These are phyloP conservation scores for Parus major DNA, from an alignment of 2,113 vertebrate species.

Conservation along the genomic window DNA sequence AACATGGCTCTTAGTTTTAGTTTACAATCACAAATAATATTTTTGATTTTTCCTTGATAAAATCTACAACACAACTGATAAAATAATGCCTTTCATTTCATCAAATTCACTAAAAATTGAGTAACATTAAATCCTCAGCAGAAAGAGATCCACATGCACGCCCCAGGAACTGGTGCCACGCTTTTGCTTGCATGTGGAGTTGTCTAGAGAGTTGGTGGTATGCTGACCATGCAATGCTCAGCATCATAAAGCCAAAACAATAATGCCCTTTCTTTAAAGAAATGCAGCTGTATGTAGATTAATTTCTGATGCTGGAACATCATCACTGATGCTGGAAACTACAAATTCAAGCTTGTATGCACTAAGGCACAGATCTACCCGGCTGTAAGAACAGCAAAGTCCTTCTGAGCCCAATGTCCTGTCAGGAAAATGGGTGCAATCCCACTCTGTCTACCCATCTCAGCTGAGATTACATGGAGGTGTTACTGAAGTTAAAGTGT, in stretches of 20 bases:
- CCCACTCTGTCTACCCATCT: background rate
- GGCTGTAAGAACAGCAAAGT: background rate
- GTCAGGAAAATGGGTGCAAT: background rate
- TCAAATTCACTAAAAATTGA: background rate
- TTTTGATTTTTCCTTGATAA: background rate
- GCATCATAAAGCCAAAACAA: background rate
- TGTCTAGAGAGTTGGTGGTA: background rate
- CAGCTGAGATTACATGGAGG: background rate
- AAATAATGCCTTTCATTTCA: background rate
- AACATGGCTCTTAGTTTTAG: background rate
- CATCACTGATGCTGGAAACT: background rate
- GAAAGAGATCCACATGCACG: rapidly evolving
- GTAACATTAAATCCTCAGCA: background rate
- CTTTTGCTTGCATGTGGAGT: background rate
- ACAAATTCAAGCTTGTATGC: rapidly evolving
- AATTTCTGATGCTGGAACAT: background rate
- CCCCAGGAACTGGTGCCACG: background rate
- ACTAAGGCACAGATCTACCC: background rate
- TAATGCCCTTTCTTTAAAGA: background rate
- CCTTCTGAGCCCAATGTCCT: background rate
- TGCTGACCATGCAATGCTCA: rapidly evolving
- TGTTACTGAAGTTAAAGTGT: background rate
- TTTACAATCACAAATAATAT: background rate
- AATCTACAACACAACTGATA: background rate
- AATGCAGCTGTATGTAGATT: background rate